phyloP scores from a whole-genome alignment of 2,888 invertebrate genomes.

The Melinaea marsaeus region DNA sequence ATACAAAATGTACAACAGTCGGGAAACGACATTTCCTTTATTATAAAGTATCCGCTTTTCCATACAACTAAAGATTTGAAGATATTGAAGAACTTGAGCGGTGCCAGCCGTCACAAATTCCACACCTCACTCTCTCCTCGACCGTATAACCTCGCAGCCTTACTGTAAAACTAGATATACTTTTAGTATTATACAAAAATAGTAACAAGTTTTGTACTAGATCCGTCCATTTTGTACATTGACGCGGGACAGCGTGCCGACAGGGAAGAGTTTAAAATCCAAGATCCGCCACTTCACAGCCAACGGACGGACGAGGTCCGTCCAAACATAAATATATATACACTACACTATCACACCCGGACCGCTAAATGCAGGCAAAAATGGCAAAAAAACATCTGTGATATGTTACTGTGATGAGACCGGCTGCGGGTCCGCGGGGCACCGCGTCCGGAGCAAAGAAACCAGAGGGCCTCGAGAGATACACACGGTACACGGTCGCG shows the following conservation, averaged over 20 bases:
- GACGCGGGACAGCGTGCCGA: slow-evolving; percentile 47
- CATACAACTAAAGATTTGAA: not conserved
- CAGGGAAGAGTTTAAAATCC: slow-evolving; percentile 27
- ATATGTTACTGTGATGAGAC: slow-evolving; percentile 28
- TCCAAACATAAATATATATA: slow-evolving; percentile 33
- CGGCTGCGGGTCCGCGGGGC: slow-evolving; percentile 1
- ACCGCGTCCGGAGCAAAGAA: not conserved
- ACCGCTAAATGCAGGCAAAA: slow-evolving; percentile 49
- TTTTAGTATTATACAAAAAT: slow-evolving; percentile 73
- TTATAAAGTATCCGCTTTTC: not conserved
- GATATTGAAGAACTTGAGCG: not conserved
- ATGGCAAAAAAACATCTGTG: slow-evolving; percentile 36
- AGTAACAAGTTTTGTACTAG: slow-evolving; percentile 77
- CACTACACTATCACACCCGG: slow-evolving; percentile 25
- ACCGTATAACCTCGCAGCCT: slow-evolving; percentile 45
- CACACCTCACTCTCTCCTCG: slow-evolving; percentile 37
- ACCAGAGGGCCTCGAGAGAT: not conserved
- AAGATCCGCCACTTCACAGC: slow-evolving; percentile 45
- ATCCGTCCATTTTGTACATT: slow-evolving; percentile 72
- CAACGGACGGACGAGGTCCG: slow-evolving; percentile 41
- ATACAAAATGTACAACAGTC: slow-evolving; percentile 37
- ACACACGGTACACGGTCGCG: no score
- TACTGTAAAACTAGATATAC: slow-evolving; percentile 66
- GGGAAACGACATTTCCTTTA: slow-evolving; percentile 36
- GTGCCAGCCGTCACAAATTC: slow-evolving; percentile 7